Conservation (phyloP, 1,140 invertebrate genomes). For the Drosophila sturtevanti region DNA sequence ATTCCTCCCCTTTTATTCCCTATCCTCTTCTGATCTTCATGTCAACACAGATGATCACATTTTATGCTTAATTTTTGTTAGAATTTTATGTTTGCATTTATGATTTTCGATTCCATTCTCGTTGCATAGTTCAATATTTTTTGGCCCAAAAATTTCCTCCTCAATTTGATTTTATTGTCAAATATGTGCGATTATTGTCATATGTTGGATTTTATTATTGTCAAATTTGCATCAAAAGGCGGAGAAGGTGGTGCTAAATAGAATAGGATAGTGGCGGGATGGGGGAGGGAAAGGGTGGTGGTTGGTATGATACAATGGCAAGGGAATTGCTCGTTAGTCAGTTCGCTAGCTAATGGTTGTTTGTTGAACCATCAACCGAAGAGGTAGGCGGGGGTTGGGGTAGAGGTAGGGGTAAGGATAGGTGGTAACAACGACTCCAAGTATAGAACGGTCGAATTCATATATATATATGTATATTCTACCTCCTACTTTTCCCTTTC, state of each 20-base stretch:
- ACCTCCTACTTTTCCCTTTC: constrained; percentile 43
- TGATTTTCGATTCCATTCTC: constrained; percentile 44
- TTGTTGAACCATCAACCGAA: constrained; percentile 7
- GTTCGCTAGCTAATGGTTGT: constrained; percentile 57
- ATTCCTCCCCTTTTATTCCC: not conserved
- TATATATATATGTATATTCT: not conserved
- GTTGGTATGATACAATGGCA: constrained; percentile 17
- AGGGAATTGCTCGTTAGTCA: constrained; percentile 65
- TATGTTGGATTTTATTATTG: constrained; percentile 79
- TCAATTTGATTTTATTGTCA: constrained; percentile 73
- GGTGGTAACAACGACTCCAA: not conserved
- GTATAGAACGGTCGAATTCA: not conserved
- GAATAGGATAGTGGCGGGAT: constrained; percentile 21
- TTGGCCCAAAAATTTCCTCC: constrained; percentile 51
- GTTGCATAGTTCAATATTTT: constrained; percentile 26
- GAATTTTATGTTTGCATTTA: constrained; percentile 63
- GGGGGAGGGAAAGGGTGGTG: constrained; percentile 10
- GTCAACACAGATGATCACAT: constrained; percentile 83
- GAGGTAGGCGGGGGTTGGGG: not conserved
- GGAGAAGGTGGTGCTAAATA: not conserved
- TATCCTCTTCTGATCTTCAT: constrained; percentile 71
- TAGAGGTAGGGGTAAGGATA: not conserved
- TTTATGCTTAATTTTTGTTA: constrained; percentile 78
- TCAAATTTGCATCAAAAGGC: constrained; percentile 69
- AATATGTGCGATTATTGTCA: constrained; percentile 79